Evolutionary conservation across 1,140 invertebrate genomes (phyloP), one percentile per base, ranked within the genome.

Genomic region (Nephila pilipes): DNA sequence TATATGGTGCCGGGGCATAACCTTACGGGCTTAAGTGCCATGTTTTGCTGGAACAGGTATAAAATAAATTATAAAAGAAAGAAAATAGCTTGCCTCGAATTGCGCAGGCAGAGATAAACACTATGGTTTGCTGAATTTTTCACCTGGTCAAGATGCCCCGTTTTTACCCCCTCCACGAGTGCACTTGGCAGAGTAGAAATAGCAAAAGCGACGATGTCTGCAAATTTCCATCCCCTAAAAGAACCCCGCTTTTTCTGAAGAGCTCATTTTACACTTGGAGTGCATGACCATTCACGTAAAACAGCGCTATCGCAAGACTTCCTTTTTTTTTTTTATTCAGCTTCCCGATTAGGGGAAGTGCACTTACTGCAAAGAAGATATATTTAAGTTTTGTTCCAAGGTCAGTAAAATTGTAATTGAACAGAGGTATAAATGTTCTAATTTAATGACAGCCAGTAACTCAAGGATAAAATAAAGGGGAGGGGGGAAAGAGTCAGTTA

Each of bases 21-120:
- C 65, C 65, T 32, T 29, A 18, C 18, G 29, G 29, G 16, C 6
- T 6, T 63, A 75, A 75, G 65, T 29, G 69, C 63, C 63, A 65
- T 65, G 63, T 65, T 65, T 65, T 12, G 69, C 25, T 18, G 29
- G 29, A 75, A 75, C 69, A 75, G 69, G 69, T 75, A 75, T 75
- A 36, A 75, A 75, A 75, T 75, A 75, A 75, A 75, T 36, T 75
- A 75, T 75, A 75, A 75, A 75, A 22, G 25, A 75, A 75, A 75
- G 18, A 75, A 32, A 75, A 29, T 14, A 63, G 25, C 25, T 8
- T 14, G 63, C n/a, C 10, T 25, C 1, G 25, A 65, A 65, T 75
- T 32, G 29, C 29, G 32, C 29, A 75, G 69, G 22, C 18, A 36
- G 32, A 75, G 69, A 75, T 75, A 75, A 75, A 75, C 69, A 75